phyloP scores from a whole-genome alignment of 2,113 vertebrate genomes.

The Scomber japonicus region DNA sequence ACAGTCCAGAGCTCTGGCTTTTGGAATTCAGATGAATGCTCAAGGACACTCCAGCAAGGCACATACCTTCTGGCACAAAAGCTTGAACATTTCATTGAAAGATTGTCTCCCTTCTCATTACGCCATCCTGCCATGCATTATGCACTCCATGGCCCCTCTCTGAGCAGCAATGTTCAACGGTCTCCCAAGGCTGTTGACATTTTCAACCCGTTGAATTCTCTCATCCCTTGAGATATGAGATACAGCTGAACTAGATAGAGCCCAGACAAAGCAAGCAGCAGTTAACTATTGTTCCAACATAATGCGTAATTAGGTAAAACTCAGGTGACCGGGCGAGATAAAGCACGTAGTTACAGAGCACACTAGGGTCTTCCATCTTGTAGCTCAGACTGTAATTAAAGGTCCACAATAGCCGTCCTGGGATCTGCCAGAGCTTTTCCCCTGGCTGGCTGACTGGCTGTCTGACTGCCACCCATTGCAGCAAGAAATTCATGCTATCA shows the following conservation, averaged over 20 bases:
- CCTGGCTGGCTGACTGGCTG: slow-evolving; percentile 24
- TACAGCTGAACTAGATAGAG: slow-evolving; percentile 41
- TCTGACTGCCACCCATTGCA: slow-evolving; percentile 10
- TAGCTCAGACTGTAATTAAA: slow-evolving; percentile 64
- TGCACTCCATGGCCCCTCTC: slow-evolving; percentile 35
- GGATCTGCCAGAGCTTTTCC: slow-evolving; percentile 39
- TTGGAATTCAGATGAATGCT: slow-evolving; percentile 16
- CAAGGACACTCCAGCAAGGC: no score
- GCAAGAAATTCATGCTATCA: slow-evolving; percentile 18
- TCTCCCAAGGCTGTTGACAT: slow-evolving; percentile 65
- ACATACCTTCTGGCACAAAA: background rate
- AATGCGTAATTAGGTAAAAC: slow-evolving; percentile 70
- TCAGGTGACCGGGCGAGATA: slow-evolving; percentile 63
- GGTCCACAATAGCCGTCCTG: slow-evolving; percentile 56
- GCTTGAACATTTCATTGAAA: slow-evolving; percentile 25
- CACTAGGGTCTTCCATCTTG: slow-evolving; percentile 57
- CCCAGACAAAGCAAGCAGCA: slow-evolving; percentile 63
- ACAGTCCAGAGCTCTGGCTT: background rate
- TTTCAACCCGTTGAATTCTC: slow-evolving; percentile 60
- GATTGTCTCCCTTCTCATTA: slow-evolving; percentile 39
- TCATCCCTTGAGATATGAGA: slow-evolving; percentile 63
- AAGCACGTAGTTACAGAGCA: slow-evolving; percentile 47
- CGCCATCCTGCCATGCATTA: slow-evolving; percentile 30
- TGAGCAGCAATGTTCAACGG: slow-evolving; percentile 35
- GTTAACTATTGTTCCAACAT: slow-evolving; percentile 61